Evolutionary conservation across 2,888 invertebrate species (phyloP), one percentile per base, ranked within the genome.

Genomic region (Neoaliturus tenellus): DNA sequence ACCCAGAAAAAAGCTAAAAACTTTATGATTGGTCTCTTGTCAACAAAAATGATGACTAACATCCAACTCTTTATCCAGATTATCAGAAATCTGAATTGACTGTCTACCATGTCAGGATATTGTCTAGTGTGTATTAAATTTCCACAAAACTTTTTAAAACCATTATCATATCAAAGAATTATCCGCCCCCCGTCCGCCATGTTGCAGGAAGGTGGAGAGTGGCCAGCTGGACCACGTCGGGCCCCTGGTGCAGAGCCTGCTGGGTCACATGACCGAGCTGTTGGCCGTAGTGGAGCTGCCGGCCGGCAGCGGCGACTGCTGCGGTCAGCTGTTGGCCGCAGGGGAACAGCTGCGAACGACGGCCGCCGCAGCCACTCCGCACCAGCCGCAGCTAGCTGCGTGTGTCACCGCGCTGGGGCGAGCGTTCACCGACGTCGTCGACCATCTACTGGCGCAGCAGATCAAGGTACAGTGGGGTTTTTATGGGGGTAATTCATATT

Each of bases 251-350:
- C 92, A 92, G 90, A 93, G 92, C 87, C 89, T 93, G 62, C 91
- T 93, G 1, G 92, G 92, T 2, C 92, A 93, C 87, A 92, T 93
- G 80, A 92, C 92, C 84, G 93, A 93, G 88, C 93, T 93, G 86
- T 91, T 93, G 0, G 69, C 81, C 6, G 62, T 41, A 14, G 69
- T 51, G 55, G 93, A 93, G 87, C 93, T 93, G 86, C 92, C 93
- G 0, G 55, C 75, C 10, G 48, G 35, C 17, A 67, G 33, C 31
- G n/a, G 35, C 1, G 39, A 39, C n/a, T n/a, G 39, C 69, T 69
- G 83, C 80, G 71, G 83, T 12, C 41, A 80, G 41, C 81, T 87
- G 33, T 58, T 85, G 71, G 78, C 82, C 17, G 85, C 86, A 39
- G 87, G 88, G 78, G 88, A 88, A n/a, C 73, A 73, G 39, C 85